Evolutionary conservation across 2,113 vertebrate genomes (phyloP).

Genomic region (Gorilla gorilla): DNA sequence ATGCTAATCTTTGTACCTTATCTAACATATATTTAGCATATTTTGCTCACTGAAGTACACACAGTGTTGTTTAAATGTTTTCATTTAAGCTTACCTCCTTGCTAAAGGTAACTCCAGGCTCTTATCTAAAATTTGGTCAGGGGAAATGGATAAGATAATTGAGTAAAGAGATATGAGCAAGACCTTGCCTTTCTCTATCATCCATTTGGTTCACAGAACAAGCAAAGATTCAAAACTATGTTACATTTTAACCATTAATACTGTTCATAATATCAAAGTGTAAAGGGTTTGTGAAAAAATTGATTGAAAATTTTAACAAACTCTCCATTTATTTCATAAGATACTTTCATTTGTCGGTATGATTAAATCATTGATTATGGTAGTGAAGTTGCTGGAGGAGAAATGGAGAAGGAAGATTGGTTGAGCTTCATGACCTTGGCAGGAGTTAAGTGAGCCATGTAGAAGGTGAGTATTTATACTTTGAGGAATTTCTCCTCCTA

Average conservation of each 20-base stretch:
- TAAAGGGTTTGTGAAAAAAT: neutral
- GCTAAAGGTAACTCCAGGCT: neutral
- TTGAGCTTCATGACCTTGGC: neutral
- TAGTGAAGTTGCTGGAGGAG: neutral
- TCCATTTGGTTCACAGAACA: neutral
- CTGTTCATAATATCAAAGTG: neutral
- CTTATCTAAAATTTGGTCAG: neutral
- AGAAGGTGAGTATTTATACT: neutral
- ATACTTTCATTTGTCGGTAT: neutral
- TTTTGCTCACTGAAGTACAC: conserved; percentile 22
- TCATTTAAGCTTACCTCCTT: neutral
- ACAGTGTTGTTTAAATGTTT: neutral
- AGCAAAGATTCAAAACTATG: neutral
- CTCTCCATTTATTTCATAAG: neutral
- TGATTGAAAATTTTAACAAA: neutral
- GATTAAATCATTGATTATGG: neutral
- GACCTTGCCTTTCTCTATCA: neutral
- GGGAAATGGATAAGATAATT: neutral
- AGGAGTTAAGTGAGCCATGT: neutral
- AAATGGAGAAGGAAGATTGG: neutral
- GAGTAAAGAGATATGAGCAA: neutral
- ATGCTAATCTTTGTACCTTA: conserved; percentile 22
- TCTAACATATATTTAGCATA: neutral
- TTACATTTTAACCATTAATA: neutral
- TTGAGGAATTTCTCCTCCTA: neutral